A percentile compares a stretch with the other conserved stretches of the same genome.
phyloP scores from a whole-genome alignment of 2,113 vertebrate genomes.

The Blennius ocellaris region DNA sequence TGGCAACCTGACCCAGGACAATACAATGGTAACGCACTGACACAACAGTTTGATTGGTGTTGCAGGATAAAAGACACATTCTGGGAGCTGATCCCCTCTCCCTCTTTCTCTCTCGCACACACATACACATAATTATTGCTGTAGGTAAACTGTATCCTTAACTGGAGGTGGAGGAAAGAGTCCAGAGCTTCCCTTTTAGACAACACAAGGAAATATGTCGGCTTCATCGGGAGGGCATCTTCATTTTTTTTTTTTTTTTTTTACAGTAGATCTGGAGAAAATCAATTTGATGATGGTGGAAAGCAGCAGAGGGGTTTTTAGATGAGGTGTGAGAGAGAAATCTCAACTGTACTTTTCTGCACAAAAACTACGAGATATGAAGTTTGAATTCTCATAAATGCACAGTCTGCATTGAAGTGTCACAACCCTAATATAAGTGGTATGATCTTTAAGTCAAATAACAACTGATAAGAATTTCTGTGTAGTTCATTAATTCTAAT shows the following conservation, averaged over 20 bases:
- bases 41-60: slow-evolving; percentile 82
- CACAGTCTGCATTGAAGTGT: neutral
- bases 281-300: neutral
- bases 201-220: slow-evolving; percentile 4
- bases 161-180: slow-evolving; percentile 28
- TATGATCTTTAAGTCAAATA: neutral
- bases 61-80: slow-evolving; percentile 79
- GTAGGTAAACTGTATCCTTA: slow-evolving; percentile 47
- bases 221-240: slow-evolving; percentile 1
- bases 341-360: neutral
- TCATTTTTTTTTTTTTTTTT: slow-evolving; percentile 19
- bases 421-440: neutral
- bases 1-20: slow-evolving; percentile 58
- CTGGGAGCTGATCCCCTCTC: slow-evolving; percentile 77
- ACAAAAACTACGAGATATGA: neutral
- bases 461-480: no score
- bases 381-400: neutral
- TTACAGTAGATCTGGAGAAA: slow-evolving; percentile 12
- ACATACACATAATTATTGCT: neutral
- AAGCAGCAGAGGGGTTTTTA: neutral
- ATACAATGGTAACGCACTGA: slow-evolving; percentile 82
- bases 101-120: slow-evolving; percentile 8
- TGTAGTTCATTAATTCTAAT: no score
- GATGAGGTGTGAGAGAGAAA: neutral
- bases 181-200: slow-evolving; percentile 11